Conservation (phyloP, 2,888 invertebrate genomes). For the Lathronympha strigana region DNA sequence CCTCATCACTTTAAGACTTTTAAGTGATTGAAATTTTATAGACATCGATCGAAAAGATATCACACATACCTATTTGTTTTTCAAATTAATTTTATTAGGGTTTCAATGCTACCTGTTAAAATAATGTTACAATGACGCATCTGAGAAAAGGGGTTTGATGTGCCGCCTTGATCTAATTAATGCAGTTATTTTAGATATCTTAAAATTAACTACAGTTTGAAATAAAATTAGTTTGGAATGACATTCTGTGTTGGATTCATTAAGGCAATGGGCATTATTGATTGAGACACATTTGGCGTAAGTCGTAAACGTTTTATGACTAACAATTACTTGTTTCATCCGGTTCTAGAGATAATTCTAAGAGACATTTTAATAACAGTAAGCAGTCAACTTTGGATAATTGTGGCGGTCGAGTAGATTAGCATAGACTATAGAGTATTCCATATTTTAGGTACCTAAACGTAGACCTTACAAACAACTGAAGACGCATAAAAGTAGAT, state of each 20-base stretch:
- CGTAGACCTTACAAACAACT: neutral
- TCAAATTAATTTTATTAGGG: conserved; percentile 20
- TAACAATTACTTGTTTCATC: conserved; percentile 23
- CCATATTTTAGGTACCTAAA: neutral
- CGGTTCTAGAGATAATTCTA: conserved; percentile 15
- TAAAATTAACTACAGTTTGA: neutral
- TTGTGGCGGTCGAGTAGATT: neutral
- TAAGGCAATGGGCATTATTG: conserved; percentile 10
- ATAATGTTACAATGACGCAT: conserved; percentile 9
- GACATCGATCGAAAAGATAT: conserved; percentile 11
- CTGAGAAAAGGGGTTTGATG: conserved; percentile 1
- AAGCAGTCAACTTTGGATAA: neutral
- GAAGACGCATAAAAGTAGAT: too few relatives aligned
- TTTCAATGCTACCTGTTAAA: conserved; percentile 21
- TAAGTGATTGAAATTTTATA: conserved; percentile 17
- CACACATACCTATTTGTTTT: conserved; percentile 18
- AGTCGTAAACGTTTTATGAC: conserved; percentile 17
- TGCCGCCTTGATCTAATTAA: conserved; percentile 3
- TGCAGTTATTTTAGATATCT: conserved; percentile 13
- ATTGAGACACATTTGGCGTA: conserved; percentile 27
- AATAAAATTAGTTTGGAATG: neutral
- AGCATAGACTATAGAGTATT: neutral
- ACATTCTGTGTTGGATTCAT: neutral
- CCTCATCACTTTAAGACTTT: conserved; percentile 16
- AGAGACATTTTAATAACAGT: conserved; percentile 3